Percentiles rank a stretch among this genome's conserved stretches.
These are phyloP conservation scores for Myrmecobius fasciatus DNA, from an alignment of 2,113 vertebrate genomes.

Conservation along the genomic window DNA sequence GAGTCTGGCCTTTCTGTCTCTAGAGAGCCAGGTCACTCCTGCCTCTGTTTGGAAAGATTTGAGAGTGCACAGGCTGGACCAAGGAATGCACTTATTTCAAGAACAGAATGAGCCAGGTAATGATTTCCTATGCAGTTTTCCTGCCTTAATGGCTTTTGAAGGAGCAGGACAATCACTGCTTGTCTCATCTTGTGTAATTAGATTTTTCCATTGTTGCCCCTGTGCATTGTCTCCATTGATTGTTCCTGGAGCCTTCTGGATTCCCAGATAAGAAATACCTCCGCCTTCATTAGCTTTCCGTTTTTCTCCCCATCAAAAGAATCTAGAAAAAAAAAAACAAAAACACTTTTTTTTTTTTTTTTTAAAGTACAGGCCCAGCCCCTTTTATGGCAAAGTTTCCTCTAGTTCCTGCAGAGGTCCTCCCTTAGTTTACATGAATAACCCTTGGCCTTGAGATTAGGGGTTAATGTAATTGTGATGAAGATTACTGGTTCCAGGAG, in stretches of 20 bases:
- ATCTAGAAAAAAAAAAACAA: slow-evolving; percentile 73
- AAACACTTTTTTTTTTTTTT: background rate
- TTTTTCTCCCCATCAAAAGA: slow-evolving; percentile 67
- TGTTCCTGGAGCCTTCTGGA: slow-evolving; percentile 72
- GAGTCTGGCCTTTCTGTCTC: background rate
- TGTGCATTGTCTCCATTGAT: slow-evolving; percentile 64
- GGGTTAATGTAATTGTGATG: background rate
- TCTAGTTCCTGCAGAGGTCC: background rate
- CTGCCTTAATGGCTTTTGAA: slow-evolving; percentile 31
- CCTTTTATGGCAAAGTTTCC: slow-evolving; percentile 12
- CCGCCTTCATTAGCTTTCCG: slow-evolving; percentile 46
- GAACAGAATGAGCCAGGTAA: background rate
- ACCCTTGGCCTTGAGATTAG: background rate
- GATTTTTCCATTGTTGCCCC: slow-evolving; percentile 68
- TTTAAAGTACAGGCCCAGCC: slow-evolving; percentile 55
- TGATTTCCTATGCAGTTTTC: slow-evolving; percentile 44
- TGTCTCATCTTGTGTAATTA: slow-evolving; percentile 54
- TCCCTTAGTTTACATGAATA: background rate
- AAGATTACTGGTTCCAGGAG: slow-evolving; percentile 19
- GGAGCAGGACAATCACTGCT: slow-evolving; percentile 15
- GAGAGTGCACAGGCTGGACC: too few species aligned
- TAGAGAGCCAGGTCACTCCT: accelerated
- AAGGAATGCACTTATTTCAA: background rate
- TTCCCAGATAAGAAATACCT: slow-evolving; percentile 74
- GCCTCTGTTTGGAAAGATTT: background rate